Evolutionary conservation across 2,888 invertebrate genomes (phyloP).

Genomic region (Lasioglossum oenotherae): DNA sequence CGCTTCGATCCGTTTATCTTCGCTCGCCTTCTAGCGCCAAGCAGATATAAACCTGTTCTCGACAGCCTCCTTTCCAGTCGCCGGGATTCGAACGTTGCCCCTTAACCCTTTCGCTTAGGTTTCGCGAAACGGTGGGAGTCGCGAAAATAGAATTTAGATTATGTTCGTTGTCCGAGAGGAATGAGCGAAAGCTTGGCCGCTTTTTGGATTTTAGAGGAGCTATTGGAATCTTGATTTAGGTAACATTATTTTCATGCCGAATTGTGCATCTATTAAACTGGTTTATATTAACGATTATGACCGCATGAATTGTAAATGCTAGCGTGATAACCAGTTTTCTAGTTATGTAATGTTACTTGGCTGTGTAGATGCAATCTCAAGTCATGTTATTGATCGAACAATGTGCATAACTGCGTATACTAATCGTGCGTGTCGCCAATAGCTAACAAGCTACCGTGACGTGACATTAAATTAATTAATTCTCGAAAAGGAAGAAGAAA

Average conservation of each 20-base stretch:
- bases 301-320: neutral
- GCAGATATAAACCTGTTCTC: conserved; percentile 57
- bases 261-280: neutral
- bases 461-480: neutral
- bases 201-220: too few species aligned
- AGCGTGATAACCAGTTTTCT: neutral
- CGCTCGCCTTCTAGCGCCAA: conserved; percentile 54
- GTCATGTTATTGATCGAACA: conserved; percentile 5
- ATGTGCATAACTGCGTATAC: neutral
- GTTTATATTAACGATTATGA: neutral
- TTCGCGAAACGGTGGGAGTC: neutral
- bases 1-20: conserved; percentile 60
- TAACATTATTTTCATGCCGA: too few species aligned
- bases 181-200: neutral
- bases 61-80: conserved; percentile 50
- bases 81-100: conserved; percentile 31
- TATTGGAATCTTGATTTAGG: neutral
- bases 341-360: neutral
- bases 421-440: neutral
- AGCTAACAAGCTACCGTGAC: neutral
- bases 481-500: neutral
- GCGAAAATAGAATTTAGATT: neutral
- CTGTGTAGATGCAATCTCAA: neutral
- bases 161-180: neutral
- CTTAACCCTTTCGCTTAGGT: conserved; percentile 19